Percentiles rank a stretch among this genome's conserved stretches.
These are phyloP conservation scores for Corvus hawaiiensis DNA, from an alignment of 2,113 vertebrate species.

Conservation along the genomic window DNA sequence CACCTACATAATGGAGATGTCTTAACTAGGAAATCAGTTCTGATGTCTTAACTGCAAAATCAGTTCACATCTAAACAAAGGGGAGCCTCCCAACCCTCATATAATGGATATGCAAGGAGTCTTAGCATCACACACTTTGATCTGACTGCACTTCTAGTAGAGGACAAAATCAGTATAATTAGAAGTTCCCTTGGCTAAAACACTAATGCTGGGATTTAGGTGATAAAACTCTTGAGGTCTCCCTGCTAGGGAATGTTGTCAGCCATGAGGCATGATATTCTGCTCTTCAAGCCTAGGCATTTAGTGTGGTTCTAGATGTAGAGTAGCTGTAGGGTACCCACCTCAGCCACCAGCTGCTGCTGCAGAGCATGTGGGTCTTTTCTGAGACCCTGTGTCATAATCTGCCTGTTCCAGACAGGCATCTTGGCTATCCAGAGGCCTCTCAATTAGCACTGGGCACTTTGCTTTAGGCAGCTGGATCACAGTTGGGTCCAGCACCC, in stretches of 20 bases:
- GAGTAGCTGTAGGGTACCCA: not conserved
- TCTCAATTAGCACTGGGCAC: not conserved
- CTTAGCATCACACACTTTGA: not conserved
- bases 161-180: not conserved
- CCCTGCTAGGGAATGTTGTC: not conserved
- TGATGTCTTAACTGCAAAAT: not conserved
- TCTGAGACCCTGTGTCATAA: not conserved
- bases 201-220: not conserved
- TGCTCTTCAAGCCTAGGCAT: not conserved
- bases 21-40: not conserved
- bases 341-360: not conserved
- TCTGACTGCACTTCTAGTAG: not conserved
- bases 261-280: not conserved
- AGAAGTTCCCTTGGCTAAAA: not conserved
- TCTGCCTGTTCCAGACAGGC: not conserved
- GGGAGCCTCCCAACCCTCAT: not conserved
- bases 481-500: not conserved
- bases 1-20: not conserved
- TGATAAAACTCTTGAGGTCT: not conserved
- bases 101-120: not conserved
- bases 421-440: not conserved
- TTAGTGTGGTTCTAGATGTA: not conserved
- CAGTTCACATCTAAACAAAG: not conserved
- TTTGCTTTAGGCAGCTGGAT: not conserved
- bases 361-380: not conserved